A percentile compares a stretch with the other conserved stretches of the same genome.
phyloP scores from a whole-genome alignment of 2,797 vertebrate genomes.

The Micrastur ruficollis region DNA sequence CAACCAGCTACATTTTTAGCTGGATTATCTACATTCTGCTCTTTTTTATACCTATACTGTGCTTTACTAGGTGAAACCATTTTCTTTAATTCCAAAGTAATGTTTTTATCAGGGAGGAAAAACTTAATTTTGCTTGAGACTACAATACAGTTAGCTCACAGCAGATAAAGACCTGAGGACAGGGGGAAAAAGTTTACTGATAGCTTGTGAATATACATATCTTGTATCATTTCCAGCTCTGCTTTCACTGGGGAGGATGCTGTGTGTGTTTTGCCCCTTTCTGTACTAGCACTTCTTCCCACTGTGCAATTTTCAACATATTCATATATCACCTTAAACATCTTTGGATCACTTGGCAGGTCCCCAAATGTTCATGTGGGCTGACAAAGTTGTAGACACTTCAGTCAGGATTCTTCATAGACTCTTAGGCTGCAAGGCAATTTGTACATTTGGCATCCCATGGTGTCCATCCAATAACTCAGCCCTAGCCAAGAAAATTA shows the following conservation, averaged over 20 bases:
- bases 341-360: not conserved
- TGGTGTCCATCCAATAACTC: slow-evolving; percentile 29
- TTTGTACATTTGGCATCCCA: slow-evolving; percentile 34
- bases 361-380: not conserved
- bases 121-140: not conserved
- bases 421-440: not conserved
- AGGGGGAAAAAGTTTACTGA: not conserved
- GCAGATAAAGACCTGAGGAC: not conserved
- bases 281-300: not conserved
- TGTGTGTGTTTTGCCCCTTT: not conserved
- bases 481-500: slow-evolving; percentile 33
- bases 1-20: not conserved
- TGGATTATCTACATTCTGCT: not conserved
- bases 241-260: not conserved
- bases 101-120: not conserved
- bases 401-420: not conserved
- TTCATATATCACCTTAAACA: not conserved
- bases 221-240: not conserved
- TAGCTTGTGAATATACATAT: not conserved
- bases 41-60: not conserved
- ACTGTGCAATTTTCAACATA: not conserved
- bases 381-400: not conserved
- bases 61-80: not conserved
- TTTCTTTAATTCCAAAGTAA: not conserved
- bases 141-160: not conserved